Evolutionary conservation across 2,797 vertebrate species (phyloP), one percentile per base, ranked within the genome.

Genomic region (Micropoecilia bifurca): DNA sequence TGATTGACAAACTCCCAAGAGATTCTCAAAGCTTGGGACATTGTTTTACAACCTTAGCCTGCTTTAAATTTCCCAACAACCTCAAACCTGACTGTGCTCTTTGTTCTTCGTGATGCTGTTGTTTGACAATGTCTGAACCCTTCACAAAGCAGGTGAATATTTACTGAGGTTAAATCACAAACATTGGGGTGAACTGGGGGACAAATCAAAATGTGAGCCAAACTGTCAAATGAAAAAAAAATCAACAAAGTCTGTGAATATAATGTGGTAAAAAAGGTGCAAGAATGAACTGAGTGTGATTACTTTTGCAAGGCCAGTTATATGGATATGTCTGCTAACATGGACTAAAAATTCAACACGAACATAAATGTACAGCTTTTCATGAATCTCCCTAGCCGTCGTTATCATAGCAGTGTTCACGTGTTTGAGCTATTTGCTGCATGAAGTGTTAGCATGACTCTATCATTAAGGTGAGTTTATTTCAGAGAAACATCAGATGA

Each of bases 401-500:
- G 71, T 61, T 57, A 9, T 76, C 66, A 71, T 61, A 1, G 71
- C 76, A 20, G 36, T 74, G 66, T 71, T 28, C 68, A 33, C 77
- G 50, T 82, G 77, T 76, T 28, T 66, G 61, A 14, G 79, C 48
- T 36, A 73, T 74, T 80, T 71, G 46, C 71, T 59, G 71, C 6
- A 68, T 45, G 72, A 85, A 74, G 74, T 81, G 61, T 81, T 50
- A 8, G 83, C 61, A 74, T 76, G 83, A 59, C 41, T 80, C 50
- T 75, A 45, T 83, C 74, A 47, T 76, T 47, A 71, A 69, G 66
- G 75, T 76, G 33, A 73, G 59, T 83, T 87, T 43, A 89, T 90
- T 86, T 84, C 84, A 85, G 74, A 83, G 80, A 80, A 57, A 61
- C 84, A 77, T 73, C 69, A 76, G 79, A 84, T 63, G 36, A 71